These are phyloP conservation scores for Scarus forsteni DNA, from an alignment of 2,797 vertebrate genomes.

Conservation along the genomic window DNA sequence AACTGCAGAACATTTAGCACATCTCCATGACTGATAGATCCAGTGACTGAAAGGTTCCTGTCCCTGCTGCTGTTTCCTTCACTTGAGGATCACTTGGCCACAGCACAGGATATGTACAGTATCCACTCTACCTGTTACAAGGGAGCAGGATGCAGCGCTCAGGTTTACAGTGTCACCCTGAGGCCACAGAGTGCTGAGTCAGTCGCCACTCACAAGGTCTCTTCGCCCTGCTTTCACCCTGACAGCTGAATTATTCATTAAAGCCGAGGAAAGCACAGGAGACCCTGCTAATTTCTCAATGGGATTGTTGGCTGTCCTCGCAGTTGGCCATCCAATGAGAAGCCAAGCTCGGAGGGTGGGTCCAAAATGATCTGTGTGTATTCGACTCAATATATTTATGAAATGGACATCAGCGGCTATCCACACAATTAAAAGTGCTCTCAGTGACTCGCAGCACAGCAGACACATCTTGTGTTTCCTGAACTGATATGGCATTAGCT, in stretches of 20 bases:
- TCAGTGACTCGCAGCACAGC: conserved; percentile 52
- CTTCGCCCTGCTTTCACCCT: conserved; percentile 74
- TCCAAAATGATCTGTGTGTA: conserved; percentile 60
- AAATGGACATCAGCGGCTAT: conserved; percentile 53
- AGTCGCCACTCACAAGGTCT: conserved; percentile 78
- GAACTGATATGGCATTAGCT: conserved; percentile 52
- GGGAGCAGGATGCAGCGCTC: conserved; percentile 58
- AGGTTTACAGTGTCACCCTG: conserved; percentile 76
- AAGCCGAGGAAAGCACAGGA: conserved; percentile 70
- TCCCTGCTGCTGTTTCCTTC: conserved; percentile 15
- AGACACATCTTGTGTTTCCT: conserved; percentile 62
- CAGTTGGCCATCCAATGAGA: conserved; percentile 44
- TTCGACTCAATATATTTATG: conserved; percentile 60
- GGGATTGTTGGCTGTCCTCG: conserved; percentile 82
- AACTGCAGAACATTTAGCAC: too few species aligned
- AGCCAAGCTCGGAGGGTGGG: conserved; percentile 36
- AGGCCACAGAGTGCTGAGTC: conserved; percentile 79
- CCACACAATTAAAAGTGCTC: conserved; percentile 57
- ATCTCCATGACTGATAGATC: background rate
- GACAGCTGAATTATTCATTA: conserved; percentile 83
- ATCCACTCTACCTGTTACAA: conserved; percentile 43
- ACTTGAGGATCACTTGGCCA: conserved; percentile 21
- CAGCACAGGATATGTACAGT: conserved; percentile 31
- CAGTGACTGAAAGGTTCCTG: conserved; percentile 5
- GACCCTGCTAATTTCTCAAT: conserved; percentile 83